Percentiles rank a stretch among this genome's conserved stretches.
Conservation (phyloP, 2,113 vertebrate genomes). For the Halichoeres trimaculatus region DNA sequence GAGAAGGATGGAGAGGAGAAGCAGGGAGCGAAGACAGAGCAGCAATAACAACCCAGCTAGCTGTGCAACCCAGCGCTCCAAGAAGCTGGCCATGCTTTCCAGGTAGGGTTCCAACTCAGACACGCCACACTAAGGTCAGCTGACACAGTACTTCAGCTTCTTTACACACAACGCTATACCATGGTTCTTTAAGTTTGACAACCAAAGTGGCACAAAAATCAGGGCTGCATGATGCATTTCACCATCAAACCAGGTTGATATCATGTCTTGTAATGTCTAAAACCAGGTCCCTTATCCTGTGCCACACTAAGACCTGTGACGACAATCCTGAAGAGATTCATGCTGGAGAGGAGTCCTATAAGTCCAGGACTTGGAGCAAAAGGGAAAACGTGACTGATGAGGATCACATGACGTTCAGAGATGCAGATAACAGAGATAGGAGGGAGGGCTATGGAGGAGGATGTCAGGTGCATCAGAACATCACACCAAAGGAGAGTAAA, state of each 20-base stretch:
- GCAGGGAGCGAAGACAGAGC: conserved; percentile 48
- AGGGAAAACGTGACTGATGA: conserved; percentile 25
- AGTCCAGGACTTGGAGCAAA: conserved; percentile 54
- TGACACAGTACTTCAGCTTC: neutral
- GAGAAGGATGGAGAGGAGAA: conserved; percentile 88
- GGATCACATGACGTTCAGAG: conserved; percentile 53
- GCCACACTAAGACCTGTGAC: conserved; percentile 86
- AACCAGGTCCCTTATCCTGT: conserved; percentile 89
- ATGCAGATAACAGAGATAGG: conserved; percentile 59
- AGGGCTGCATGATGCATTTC: neutral
- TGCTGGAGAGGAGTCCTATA: conserved; percentile 69
- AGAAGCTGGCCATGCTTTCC: conserved; percentile 88
- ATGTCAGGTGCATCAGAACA: conserved; percentile 1
- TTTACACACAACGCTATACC: too few species aligned
- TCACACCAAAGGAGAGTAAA: conserved; percentile 50
- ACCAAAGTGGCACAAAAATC: too few species aligned
- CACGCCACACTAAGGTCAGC: neutral
- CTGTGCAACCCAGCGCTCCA: conserved; percentile 83
- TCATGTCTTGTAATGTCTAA: neutral
- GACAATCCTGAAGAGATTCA: conserved; percentile 86
- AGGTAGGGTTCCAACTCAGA: conserved; percentile 48
- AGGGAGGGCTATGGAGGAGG: conserved; percentile 38
- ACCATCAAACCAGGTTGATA: neutral
- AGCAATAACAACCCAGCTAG: conserved; percentile 52
- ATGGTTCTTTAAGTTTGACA: too few species aligned